These are phyloP conservation scores for Nycticebus coucang DNA, from an alignment of 2,113 vertebrate species.

Conservation along the genomic window DNA sequence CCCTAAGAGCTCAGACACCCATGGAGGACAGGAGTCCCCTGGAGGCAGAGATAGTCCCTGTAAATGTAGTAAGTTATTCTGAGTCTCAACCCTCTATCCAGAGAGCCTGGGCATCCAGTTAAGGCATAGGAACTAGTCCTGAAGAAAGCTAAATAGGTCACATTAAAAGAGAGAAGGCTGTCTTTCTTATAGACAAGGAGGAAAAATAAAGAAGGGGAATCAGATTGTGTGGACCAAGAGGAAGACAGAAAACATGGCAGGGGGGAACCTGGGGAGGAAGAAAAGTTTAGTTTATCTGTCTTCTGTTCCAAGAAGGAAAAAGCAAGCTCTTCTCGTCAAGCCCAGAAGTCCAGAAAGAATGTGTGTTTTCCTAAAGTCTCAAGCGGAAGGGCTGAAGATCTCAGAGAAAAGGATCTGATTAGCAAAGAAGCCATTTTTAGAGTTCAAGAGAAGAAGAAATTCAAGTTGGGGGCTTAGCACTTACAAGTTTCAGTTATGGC, in stretches of 20 bases:
- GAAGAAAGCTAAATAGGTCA: neutral
- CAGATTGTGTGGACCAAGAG: neutral
- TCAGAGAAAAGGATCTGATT: neutral
- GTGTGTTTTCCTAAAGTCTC: neutral
- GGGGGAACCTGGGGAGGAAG: neutral
- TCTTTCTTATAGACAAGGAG: neutral
- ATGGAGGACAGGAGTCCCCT: neutral
- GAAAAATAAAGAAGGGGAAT: neutral
- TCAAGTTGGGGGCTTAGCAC: neutral
- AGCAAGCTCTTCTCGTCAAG: neutral
- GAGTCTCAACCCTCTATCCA: neutral
- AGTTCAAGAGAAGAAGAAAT: neutral
- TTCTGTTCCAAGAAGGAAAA: neutral
- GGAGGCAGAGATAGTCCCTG: neutral
- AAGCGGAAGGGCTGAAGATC: neutral
- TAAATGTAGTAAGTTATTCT: neutral
- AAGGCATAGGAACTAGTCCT: neutral
- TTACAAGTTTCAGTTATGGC: neutral
- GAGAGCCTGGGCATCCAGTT: neutral
- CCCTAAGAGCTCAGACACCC: neutral
- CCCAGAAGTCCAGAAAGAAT: neutral
- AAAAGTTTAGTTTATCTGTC: neutral
- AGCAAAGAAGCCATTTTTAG: neutral
- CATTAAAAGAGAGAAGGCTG: neutral
- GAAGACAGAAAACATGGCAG: neutral